Conservation (phyloP, 2,113 vertebrate genomes). For the Brachypteracias leptosomus region DNA sequence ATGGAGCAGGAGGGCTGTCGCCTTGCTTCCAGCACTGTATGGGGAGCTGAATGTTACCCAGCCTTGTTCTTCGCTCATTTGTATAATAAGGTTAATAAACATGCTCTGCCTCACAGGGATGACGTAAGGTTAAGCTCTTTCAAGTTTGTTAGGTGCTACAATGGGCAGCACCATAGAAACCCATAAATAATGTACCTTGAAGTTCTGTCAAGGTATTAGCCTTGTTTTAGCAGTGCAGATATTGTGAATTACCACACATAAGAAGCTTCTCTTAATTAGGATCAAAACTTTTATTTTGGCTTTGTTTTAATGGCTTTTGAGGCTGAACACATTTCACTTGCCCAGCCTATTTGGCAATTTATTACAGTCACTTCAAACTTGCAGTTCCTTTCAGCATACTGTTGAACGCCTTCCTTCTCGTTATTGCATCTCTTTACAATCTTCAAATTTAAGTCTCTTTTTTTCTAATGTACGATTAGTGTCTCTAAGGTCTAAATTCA, state of each 20-base stretch:
- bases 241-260: neutral
- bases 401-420: neutral
- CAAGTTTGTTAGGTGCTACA: slow-evolving; percentile 21
- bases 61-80: slow-evolving; percentile 15
- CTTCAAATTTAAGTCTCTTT: neutral
- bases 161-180: neutral
- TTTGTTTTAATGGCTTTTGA: neutral
- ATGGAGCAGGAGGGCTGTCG: neutral
- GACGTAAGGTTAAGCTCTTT: slow-evolving; percentile 33
- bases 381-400: neutral
- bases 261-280: slow-evolving; percentile 32
- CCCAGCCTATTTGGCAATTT: neutral
- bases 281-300: slow-evolving; percentile 7
- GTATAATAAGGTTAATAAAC: slow-evolving; percentile 38
- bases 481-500: neutral
- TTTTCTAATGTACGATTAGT: neutral
- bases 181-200: slow-evolving; percentile 42
- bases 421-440: neutral
- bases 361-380: neutral
- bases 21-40: neutral
- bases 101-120: neutral
- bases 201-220: slow-evolving; percentile 28
- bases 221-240: slow-evolving; percentile 30
- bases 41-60: neutral
- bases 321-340: neutral